Base-by-base conservation (phyloP, 2,113 vertebrate genomes). In the Pongo pygmaeus region DNA sequence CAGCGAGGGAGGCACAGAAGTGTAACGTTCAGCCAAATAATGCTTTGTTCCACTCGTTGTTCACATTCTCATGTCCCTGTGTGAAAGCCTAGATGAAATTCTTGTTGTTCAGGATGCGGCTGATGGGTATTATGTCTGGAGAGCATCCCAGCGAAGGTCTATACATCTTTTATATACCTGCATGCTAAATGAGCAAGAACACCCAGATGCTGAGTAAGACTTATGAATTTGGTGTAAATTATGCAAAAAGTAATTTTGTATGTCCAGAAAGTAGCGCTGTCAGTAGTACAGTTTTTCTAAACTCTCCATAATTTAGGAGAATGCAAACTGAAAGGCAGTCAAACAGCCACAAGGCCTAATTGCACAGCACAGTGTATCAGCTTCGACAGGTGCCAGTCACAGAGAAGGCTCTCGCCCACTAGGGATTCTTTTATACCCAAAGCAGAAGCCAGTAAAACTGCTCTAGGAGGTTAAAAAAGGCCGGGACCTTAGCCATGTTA, bases 81-180 rank as follows among this genome's bases (percentile, higher is more conserved):
- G 90, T 14, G 91, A 95, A 98, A 98, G 98, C 90, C 87, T 86
- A 93, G 69, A 92, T 97, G 90, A 74, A 70, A 84, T 96, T 98
- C 97, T 89, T 94, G 61, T 97, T 98, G 97, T 90, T 95, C 11
- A 35, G 97, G 79, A 97, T 94, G 94, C 96, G 96, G 97, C 94
- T 97, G 96, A 97, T 97, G 96, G 96, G 94, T 97, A 77, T 98
- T 97, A 96, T 91, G 97, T 96, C 98, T 98, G 97, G 98, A 98
- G 98, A 96, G 81, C 74, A 2, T 78, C 38, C 97, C 91, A 77
- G 97, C 9, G 0, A 12, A 97, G 43, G 88, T 72, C 95, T 88
- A 98, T 98, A 67, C 96, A 98, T 98, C 74, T 98, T 98, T 98
- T 93, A 98, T 98, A 89, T 0, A 32, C 96, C 97, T 92, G 95